Base-by-base conservation (phyloP, 2,113 vertebrate species). In the Trematocara variabile region DNA sequence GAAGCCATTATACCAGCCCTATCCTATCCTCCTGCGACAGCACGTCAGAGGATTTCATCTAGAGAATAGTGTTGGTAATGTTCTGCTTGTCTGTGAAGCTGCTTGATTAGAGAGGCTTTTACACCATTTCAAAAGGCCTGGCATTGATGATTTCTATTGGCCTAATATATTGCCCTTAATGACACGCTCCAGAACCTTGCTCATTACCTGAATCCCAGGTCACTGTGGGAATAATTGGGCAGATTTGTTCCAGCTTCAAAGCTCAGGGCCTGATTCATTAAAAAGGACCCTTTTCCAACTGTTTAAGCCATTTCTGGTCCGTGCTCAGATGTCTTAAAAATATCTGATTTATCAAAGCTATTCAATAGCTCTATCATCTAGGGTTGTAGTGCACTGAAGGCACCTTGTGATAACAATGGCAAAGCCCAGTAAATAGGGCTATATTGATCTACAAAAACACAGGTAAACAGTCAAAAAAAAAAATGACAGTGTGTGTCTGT, bases 91-190 rank as follows among this genome's bases (percentile, higher is more conserved):
- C 90, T 93, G 83, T 77, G 82, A 88, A 75, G 75, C 70, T 50
- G 83, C 88, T 91, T 90, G 92, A 96, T 94, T 93, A 92, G 84
- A 81, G 39, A 30, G 20, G 81, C 88, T 90, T 91, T 88, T 68
- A 86, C 55, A 77, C 33, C 20, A 8, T 91, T 84, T 86, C 75
- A 55, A 83, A 86, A 89, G 79, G 70, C 73, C 65, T 82, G 79
- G 12, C 39, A 6, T 25, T 85, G 81, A 84, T 88, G 22, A 73
- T 84, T 84, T 84, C 80, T 65, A 58, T 83, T 84, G 86, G 65
- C 60, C 70, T 79, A 48, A 55, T 88, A 78, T 41, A 85, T 77
- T 77, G 52, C 50, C 33, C 5, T 8, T 78, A 88, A 92, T 86
- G 81, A 60, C 81, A 50, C 6, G 70, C 78, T 44, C 46, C 63